Conservation (phyloP, 1,140 invertebrate species). For the Wasmannia auropunctata region DNA sequence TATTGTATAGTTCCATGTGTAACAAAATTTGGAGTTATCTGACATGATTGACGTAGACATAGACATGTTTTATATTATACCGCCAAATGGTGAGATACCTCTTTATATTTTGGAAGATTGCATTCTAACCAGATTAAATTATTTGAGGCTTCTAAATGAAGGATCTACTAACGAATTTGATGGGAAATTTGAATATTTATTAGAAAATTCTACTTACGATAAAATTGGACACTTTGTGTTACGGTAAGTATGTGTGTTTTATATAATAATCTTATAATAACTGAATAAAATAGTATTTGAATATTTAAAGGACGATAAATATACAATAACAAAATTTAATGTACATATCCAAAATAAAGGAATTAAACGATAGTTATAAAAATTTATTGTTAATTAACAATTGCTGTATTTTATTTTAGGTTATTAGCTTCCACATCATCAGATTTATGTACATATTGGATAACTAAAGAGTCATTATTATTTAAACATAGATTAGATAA, state of each 20-base stretch:
- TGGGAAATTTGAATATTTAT: slow-evolving; percentile 85
- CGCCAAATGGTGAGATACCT: slow-evolving; percentile 75
- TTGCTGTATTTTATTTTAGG: slow-evolving; percentile 66
- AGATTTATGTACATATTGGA: slow-evolving; percentile 78
- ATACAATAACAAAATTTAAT: slow-evolving; percentile 63
- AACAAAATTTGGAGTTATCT: neutral
- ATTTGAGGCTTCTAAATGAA: slow-evolving; percentile 76
- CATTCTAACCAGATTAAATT: slow-evolving; percentile 79
- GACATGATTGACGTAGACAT: neutral
- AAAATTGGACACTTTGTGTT: slow-evolving; percentile 86
- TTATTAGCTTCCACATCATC: slow-evolving; percentile 76
- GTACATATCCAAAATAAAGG: neutral
- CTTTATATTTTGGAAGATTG: slow-evolving; percentile 80
- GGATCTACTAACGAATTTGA: slow-evolving; percentile 73
- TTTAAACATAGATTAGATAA: slow-evolving; percentile 78
- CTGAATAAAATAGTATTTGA: slow-evolving; percentile 36
- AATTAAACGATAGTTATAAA: slow-evolving; percentile 70
- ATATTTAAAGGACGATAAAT: slow-evolving; percentile 67
- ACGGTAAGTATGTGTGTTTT: slow-evolving; percentile 80
- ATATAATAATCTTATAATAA: slow-evolving; percentile 71
- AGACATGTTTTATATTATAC: slow-evolving; percentile 82
- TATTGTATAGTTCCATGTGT: neutral
- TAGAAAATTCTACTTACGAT: slow-evolving; percentile 87
- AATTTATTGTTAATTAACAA: slow-evolving; percentile 56
- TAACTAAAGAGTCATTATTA: slow-evolving; percentile 77